Evolutionary conservation across 2,113 vertebrate species (phyloP).

Genomic region (Lagopus muta): DNA sequence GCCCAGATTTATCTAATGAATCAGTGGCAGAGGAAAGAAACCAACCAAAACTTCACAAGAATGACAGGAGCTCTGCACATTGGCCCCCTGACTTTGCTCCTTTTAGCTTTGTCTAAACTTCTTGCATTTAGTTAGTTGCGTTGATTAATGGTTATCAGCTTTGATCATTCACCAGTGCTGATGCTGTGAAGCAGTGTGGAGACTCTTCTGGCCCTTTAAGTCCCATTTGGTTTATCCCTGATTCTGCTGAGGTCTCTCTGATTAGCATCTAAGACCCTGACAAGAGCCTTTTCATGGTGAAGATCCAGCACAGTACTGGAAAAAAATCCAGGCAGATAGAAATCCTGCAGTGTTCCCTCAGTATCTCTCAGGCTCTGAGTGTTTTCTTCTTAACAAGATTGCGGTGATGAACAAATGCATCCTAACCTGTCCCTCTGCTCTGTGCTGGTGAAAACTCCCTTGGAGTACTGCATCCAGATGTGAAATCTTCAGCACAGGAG

Average conservation of each 20-base stretch:
- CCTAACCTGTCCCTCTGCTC: not conserved
- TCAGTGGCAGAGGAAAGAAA: not conserved
- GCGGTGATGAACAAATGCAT: not conserved
- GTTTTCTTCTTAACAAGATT: conserved; percentile 27
- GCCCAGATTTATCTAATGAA: not conserved
- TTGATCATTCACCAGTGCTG: not conserved
- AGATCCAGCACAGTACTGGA: not conserved
- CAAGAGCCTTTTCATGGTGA: not conserved
- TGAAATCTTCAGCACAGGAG: too few species aligned
- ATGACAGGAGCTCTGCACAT: not conserved
- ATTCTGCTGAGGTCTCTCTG: not conserved
- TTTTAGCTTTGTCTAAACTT: not conserved
- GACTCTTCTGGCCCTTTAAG: not conserved
- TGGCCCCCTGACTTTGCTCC: not conserved
- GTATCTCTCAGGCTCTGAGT: not conserved
- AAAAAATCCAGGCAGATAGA: not conserved
- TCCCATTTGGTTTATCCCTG: not conserved
- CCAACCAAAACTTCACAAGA: not conserved
- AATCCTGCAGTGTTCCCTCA: not conserved
- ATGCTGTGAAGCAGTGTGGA: not conserved
- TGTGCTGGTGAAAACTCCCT: too few species aligned
- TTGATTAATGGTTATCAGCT: not conserved
- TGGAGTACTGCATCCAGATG: too few species aligned
- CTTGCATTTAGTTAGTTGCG: not conserved
- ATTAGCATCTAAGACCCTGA: not conserved